Base-by-base conservation (phyloP, 2,797 vertebrate genomes). In the Novumbra hubbsi region DNA sequence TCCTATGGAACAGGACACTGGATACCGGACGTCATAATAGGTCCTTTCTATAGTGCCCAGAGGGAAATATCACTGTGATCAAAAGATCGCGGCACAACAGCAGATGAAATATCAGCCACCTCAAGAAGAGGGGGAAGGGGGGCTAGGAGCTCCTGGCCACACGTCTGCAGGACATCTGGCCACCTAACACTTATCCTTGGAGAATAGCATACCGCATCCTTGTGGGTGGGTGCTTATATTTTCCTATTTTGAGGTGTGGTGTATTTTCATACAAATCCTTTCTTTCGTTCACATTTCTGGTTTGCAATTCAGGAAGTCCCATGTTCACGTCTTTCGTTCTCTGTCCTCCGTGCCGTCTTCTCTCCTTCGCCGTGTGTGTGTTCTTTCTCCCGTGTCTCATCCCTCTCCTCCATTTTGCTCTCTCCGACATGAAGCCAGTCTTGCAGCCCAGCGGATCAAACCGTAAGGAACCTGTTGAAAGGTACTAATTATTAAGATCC, bases 401-500 rank as follows among this genome's bases (percentile, higher is more conserved):
- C 12, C 17, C 55, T 32, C 41, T n/a, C n/a, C 34, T 5, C 16
- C 62, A 34, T n/a, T 16, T n/a, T n/a, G n/a, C n/a, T 19, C 15
- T 73, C 28, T 60, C 21, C 67, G 5, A 45, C 30, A 27, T 41
- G 48, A 50, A 70, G 41, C 28, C 45, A 62, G 48, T 4, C 72
- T 64, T 3, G 5, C 17, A 6, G 17, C 16, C 17, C 74, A 70
- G 55, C 52, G 49, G 76, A 45, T 45, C 41, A 45, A 45, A 45
- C 68, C 24, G 64, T 27, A 68, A 60, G 75, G 32, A 79, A 76
- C 73, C 76, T 73, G 66, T 80, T 70, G 7, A 72, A 78, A 75
- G 67, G 67, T 70, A 50, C 79, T 83, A 32, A 82, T 76, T 73
- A 82, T 74, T 73, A 82, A 60, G 27, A 30, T 50, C 19, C 32